Evolutionary conservation across 2,113 vertebrate genomes (phyloP), one percentile per base, ranked within the genome.

Genomic region (Pyxicephalus adspersus): DNA sequence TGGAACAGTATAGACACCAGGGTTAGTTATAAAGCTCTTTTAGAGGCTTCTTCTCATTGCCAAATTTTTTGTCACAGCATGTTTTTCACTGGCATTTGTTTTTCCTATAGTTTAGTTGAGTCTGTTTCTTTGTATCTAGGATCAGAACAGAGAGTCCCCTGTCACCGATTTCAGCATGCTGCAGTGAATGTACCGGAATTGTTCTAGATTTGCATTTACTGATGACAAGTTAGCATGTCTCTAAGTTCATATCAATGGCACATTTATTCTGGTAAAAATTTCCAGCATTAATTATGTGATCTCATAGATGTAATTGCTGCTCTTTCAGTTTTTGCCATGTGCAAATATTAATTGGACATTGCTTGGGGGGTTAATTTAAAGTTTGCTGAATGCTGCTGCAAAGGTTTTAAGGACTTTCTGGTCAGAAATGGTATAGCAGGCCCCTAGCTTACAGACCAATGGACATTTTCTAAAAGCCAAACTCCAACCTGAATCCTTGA

Each of bases 161-260:
- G 74, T 64, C 5, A 52, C 15, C 20, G 34, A 52, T 76, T 64
- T 64, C 18, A 26, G 19, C 34, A 61, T 18, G 22, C 58, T 63
- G 38, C 23, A 52, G 6, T 64, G 60, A 64, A 15, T 16, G 9
- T 16, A 20, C 34, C 26, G 15, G 19, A 25, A 76, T 64, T 64
- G 74, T 51, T 64, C 19, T 5, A 11, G n/a, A 28, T n/a, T 29
- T 76, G 60, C 58, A 63, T 76, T 7, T 51, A n/a, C 7, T 76
- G 60, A 31, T 76, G 31, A 61, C 22, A 18, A 26, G 13, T 75
- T 61, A 58, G 73, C 58, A 50, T 5, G 17, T n/a, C 11, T 19
- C 74, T 52, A 6, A 15, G 17, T 52, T 76, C 58, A 64, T 64
- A 52, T 64, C 38, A 76, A 64, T 76, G 61, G 60, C 60, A 63